Conservation (phyloP, 2,797 vertebrate species). For the Schizothorax lantsangensis region DNA sequence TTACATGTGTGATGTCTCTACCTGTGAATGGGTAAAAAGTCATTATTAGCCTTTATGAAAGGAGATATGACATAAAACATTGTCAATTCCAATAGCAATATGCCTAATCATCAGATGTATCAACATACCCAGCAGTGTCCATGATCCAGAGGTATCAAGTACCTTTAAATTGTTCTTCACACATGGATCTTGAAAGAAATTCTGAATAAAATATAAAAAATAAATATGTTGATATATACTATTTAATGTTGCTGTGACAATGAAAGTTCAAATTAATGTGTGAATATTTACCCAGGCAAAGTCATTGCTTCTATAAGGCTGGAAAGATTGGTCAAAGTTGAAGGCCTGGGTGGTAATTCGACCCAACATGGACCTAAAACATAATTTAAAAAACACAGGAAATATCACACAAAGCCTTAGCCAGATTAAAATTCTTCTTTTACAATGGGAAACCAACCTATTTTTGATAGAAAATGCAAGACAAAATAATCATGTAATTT, state of each 20-base stretch:
- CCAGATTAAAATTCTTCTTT: not conserved
- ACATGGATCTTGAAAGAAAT: conserved; percentile 62
- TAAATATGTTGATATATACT: not conserved
- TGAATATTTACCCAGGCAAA: conserved; percentile 75
- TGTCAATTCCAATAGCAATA: conserved; percentile 2
- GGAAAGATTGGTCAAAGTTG: conserved; percentile 81
- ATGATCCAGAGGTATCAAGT: conserved; percentile 53
- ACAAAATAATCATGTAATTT: too few species aligned
- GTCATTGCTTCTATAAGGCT: conserved; percentile 77
- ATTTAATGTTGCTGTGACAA: not conserved
- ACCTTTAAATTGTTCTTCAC: conserved; percentile 56
- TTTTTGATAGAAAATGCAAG: not conserved
- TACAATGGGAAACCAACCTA: not conserved
- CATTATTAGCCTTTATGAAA: not conserved
- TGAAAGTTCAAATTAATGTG: not conserved
- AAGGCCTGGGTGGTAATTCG: conserved; percentile 78
- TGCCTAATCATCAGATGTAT: not conserved
- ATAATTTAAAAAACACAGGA: not conserved
- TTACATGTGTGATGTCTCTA: conserved; percentile 56
- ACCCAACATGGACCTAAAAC: conserved; percentile 82
- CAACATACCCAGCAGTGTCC: conserved; percentile 56
- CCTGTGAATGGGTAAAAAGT: conserved; percentile 47
- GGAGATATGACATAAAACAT: not conserved
- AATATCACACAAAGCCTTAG: not conserved
- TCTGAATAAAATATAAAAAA: conserved; percentile 15